Conservation (phyloP, 2,113 vertebrate genomes). For the Neogobius melanostomus region DNA sequence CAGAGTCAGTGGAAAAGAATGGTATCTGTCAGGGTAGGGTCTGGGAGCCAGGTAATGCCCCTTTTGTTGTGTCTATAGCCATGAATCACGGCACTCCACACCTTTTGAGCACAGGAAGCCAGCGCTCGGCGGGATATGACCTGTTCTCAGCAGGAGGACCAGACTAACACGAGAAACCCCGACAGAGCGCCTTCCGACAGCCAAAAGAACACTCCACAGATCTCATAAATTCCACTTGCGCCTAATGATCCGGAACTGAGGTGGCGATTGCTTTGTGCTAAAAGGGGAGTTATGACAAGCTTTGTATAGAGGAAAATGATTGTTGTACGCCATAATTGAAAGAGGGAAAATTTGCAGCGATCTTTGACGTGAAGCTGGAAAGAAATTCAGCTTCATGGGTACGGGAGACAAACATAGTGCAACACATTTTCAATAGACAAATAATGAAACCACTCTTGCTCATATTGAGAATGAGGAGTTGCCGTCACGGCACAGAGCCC, state of each 20-base stretch:
- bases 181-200: constrained; percentile 15
- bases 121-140: constrained; percentile 44
- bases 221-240: constrained; percentile 21
- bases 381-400: neutral
- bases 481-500: no score
- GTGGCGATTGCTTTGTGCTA: constrained; percentile 40
- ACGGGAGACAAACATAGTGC: no score
- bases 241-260: constrained; percentile 37
- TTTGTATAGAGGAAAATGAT: constrained; percentile 26
- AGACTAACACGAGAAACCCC: constrained; percentile 27
- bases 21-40: constrained; percentile 45
- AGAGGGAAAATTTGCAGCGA: neutral
- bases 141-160: constrained; percentile 2
- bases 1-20: constrained; percentile 50
- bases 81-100: constrained; percentile 42
- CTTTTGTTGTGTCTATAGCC: constrained; percentile 31
- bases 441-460: no score
- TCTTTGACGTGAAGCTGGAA: neutral
- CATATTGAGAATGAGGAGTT: no score
- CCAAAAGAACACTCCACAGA: constrained; percentile 10
- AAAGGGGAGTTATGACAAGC: constrained; percentile 21
- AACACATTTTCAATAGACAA: no score
- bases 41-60: constrained; percentile 22
- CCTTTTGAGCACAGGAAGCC: constrained; percentile 38
- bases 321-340: neutral